Conservation (phyloP, 1,140 invertebrate genomes). For the Druon quercuslanigerum region DNA sequence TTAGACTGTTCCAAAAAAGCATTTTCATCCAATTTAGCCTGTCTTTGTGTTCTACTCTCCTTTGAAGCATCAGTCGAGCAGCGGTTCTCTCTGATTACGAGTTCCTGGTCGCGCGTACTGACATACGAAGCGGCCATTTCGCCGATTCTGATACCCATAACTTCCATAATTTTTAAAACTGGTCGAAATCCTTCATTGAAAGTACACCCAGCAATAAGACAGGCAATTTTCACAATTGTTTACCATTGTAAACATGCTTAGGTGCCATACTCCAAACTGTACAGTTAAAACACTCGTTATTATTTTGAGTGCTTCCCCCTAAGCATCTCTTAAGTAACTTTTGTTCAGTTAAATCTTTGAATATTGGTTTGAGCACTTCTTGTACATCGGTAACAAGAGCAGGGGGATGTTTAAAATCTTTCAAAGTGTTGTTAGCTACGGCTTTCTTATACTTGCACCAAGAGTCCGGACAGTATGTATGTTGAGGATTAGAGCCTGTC, state of each 20-base stretch:
- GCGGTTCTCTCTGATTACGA: no score
- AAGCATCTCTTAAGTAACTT: slow-evolving; percentile 2
- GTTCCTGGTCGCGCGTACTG: no score
- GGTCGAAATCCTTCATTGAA: no score
- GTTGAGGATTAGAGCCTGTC: neutral
- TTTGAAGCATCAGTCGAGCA: no score
- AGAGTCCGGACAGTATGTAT: neutral
- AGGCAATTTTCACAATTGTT: neutral
- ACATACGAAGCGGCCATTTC: no score
- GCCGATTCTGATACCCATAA: no score
- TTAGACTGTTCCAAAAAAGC: no score
- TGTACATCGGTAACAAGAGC: neutral
- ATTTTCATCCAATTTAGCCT: no score
- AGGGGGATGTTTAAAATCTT: slow-evolving; percentile 1
- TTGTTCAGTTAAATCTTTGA: neutral
- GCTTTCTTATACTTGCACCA: neutral
- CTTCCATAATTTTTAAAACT: no score
- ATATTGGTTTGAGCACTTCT: neutral
- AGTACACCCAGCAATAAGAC: neutral
- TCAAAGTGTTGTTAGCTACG: neutral
- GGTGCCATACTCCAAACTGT: neutral
- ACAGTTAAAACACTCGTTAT: neutral
- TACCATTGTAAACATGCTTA: neutral
- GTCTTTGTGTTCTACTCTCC: no score
- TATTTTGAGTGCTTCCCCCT: neutral